Evolutionary conservation across 2,888 invertebrate genomes (phyloP).

Genomic region (Hirtodrosophila alboralis): DNA sequence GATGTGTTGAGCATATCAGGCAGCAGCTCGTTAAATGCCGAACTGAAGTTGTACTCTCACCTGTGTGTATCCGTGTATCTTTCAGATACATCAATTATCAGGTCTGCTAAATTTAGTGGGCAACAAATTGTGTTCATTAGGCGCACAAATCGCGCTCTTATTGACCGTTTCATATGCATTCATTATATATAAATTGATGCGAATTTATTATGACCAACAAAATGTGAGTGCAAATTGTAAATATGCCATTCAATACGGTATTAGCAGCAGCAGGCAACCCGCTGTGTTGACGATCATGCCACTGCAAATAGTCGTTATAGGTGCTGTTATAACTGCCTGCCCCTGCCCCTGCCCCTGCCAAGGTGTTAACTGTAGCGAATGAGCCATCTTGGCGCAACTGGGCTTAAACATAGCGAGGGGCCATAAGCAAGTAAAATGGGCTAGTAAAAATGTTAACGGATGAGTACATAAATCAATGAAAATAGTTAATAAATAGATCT

Average conservation of each 20-base stretch:
- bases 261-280: conserved; percentile 50
- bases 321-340: no score
- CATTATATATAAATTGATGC: conserved; percentile 55
- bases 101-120: conserved; percentile 53
- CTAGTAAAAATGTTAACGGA: conserved; percentile 4
- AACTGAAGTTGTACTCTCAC: conserved; percentile 4
- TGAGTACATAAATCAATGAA: conserved; percentile 18
- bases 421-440: conserved; percentile 4
- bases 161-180: conserved; percentile 55
- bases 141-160: conserved; percentile 67
- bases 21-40: conserved; percentile 62
- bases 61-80: conserved; percentile 12
- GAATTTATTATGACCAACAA: conserved; percentile 58
- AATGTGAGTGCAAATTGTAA: conserved; percentile 63
- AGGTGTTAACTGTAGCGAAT: conserved; percentile 54
- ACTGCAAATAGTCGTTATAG: conserved; percentile 52
- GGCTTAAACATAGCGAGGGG: conserved; percentile 48
- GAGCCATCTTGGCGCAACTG: conserved; percentile 41
- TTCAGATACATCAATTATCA: conserved; percentile 57
- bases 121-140: conserved; percentile 71
- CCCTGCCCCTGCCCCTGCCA: conserved; percentile 1
- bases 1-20: conserved; percentile 45
- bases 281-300: conserved; percentile 62
- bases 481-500: no score
- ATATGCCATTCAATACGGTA: conserved; percentile 71